Conservation (phyloP, 2,888 invertebrate species). For the Prosapia bicincta region DNA sequence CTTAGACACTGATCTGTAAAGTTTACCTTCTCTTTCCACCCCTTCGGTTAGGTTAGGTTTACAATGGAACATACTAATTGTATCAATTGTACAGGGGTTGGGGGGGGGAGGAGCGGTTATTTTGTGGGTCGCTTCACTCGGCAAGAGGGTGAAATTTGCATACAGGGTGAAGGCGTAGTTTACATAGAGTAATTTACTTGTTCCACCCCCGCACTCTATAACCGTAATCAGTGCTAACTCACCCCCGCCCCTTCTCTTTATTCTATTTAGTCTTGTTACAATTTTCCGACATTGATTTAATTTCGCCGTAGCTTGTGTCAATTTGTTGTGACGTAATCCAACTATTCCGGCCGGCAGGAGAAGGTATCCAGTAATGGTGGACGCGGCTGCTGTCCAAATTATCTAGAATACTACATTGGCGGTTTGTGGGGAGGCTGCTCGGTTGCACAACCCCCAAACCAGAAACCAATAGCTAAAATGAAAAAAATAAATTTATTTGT, state of each 20-base stretch:
- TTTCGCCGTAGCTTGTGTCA: slow-evolving; percentile 23
- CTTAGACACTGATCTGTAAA: background rate
- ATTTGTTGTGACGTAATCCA: slow-evolving; percentile 17
- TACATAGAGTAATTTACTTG: slow-evolving; percentile 15
- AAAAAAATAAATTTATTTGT: too few species aligned
- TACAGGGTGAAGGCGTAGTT: slow-evolving; percentile 7
- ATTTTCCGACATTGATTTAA: slow-evolving; percentile 24
- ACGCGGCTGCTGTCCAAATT: too few species aligned
- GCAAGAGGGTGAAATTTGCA: slow-evolving; percentile 13
- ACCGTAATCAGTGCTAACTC: slow-evolving; percentile 19
- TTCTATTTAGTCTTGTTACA: slow-evolving; percentile 27
- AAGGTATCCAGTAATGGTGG: too few species aligned
- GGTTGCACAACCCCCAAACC: too few species aligned
- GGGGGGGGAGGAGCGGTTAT: slow-evolving; percentile 1
- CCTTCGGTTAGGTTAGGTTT: background rate
- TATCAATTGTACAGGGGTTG: slow-evolving; percentile 14
- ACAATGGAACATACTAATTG: slow-evolving; percentile 21
- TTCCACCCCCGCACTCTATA: background rate
- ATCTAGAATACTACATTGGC: too few species aligned
- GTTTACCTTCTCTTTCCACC: background rate
- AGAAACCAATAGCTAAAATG: too few species aligned
- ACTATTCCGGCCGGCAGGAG: slow-evolving; percentile 11
- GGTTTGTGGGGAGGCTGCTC: too few species aligned
- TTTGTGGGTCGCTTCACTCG: slow-evolving; percentile 20
- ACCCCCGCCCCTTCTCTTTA: slow-evolving; percentile 3